These are phyloP conservation scores for Verasper variegatus DNA, from an alignment of 2,113 vertebrate genomes.

Conservation along the genomic window DNA sequence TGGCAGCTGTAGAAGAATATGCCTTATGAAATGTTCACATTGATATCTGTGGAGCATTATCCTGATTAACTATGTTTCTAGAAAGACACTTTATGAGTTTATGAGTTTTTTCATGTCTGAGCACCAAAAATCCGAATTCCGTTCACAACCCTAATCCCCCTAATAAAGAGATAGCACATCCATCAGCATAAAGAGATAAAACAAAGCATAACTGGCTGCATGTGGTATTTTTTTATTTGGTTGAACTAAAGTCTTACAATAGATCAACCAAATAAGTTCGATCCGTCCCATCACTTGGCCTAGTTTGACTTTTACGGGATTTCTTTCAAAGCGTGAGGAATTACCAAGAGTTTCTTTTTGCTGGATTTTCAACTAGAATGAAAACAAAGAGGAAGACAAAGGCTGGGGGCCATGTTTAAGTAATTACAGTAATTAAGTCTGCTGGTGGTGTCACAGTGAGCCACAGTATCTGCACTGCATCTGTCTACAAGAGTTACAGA, in stretches of 20 bases:
- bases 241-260: background rate
- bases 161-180: background rate
- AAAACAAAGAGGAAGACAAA: background rate
- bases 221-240: background rate
- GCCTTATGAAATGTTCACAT: background rate
- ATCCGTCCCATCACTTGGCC: background rate
- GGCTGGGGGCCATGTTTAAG: background rate
- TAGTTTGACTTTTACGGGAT: background rate
- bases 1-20: no score
- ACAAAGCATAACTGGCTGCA: background rate
- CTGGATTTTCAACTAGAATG: background rate
- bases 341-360: background rate
- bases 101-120: background rate
- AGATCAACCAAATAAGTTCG: background rate
- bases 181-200: background rate
- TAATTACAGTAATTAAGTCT: conserved; percentile 2
- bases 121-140: no score
- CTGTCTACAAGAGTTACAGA: background rate
- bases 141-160: background rate
- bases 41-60: conserved; percentile 9
- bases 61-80: background rate
- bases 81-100: background rate
- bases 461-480: background rate
- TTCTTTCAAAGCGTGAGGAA: background rate
- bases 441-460: background rate